Evolutionary conservation across 2,113 vertebrate genomes (phyloP).

Genomic region (Tamias sibiricus): DNA sequence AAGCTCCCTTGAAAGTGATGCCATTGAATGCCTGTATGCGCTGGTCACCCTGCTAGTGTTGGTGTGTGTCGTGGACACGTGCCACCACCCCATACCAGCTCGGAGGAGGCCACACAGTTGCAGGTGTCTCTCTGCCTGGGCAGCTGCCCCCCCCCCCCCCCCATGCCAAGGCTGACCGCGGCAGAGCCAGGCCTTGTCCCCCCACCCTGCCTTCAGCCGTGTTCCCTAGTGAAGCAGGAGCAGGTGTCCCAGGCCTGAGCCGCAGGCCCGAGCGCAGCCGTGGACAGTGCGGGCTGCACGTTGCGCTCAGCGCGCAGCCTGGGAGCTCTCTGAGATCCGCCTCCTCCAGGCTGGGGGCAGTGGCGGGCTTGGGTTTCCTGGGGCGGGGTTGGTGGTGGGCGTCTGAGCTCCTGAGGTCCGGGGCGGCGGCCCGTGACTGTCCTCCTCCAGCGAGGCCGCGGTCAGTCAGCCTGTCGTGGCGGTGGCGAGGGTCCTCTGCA

Average conservation of each 20-base stretch:
- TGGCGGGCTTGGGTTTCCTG: not conserved
- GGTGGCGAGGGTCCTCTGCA: not conserved
- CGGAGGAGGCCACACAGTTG: rapidly evolving
- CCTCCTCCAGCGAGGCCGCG: not conserved
- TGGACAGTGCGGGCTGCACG: not conserved
- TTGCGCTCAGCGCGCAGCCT: not conserved
- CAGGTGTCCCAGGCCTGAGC: too few species aligned
- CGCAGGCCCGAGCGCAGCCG: too few species aligned
- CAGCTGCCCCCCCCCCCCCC: not conserved
- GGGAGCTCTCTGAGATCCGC: not conserved
- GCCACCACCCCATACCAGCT: not conserved
- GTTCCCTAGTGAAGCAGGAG: not conserved
- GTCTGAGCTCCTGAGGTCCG: not conserved
- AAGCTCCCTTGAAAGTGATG: not conserved
- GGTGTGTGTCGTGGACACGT: not conserved
- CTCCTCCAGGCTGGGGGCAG: not conserved
- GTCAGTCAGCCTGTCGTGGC: rapidly evolving
- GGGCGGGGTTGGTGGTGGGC: not conserved
- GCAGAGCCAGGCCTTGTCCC: not conserved
- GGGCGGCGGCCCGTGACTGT: not conserved
- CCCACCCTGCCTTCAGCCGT: rapidly evolving
- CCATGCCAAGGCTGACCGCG: not conserved
- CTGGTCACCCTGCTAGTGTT: not conserved
- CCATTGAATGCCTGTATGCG: rapidly evolving
- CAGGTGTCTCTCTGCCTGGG: too few species aligned